Conservation (phyloP, 2,888 invertebrate genomes). For the Hirtodrosophila duncani region DNA sequence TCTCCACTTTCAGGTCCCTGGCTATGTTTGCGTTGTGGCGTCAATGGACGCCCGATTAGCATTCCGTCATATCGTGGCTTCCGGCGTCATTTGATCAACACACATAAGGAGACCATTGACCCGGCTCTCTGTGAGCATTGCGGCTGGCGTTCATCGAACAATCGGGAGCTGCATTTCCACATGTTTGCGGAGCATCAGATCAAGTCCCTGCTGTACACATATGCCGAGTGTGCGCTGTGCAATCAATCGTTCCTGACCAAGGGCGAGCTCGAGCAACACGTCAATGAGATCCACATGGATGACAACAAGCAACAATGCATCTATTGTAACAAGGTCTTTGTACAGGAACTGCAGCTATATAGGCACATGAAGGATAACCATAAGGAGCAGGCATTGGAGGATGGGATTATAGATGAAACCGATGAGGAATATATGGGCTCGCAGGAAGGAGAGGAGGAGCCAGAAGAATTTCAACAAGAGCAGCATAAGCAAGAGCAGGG, state of each 20-base stretch:
- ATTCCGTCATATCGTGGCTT: slow-evolving; percentile 89
- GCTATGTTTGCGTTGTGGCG: slow-evolving; percentile 88
- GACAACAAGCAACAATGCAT: slow-evolving; percentile 82
- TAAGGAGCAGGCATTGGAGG: slow-evolving; percentile 82
- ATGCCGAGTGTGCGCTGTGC: slow-evolving; percentile 89
- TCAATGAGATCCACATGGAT: slow-evolving; percentile 79
- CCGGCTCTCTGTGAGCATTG: slow-evolving; percentile 90
- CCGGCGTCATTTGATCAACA: slow-evolving; percentile 88
- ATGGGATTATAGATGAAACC: slow-evolving; percentile 82
- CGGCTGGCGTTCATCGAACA: slow-evolving; percentile 86
- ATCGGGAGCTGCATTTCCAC: slow-evolving; percentile 88
- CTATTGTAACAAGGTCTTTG: slow-evolving; percentile 87
- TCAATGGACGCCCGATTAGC: slow-evolving; percentile 83
- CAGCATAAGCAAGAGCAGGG: slow-evolving; percentile 54
- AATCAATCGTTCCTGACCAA: slow-evolving; percentile 86
- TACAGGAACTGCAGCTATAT: slow-evolving; percentile 84
- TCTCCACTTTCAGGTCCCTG: slow-evolving; percentile 86
- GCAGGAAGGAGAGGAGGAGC: slow-evolving; percentile 62
- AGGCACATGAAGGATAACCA: slow-evolving; percentile 85
- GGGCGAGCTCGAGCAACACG: slow-evolving; percentile 84
- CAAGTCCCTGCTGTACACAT: slow-evolving; percentile 84
- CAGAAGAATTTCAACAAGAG: slow-evolving; percentile 30
- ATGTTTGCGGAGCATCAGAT: slow-evolving; percentile 89
- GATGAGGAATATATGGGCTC: slow-evolving; percentile 78
- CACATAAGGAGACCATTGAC: slow-evolving; percentile 88